These are phyloP conservation scores for Heliothis peltigera DNA, from an alignment of 2,888 invertebrate species.

Conservation along the genomic window DNA sequence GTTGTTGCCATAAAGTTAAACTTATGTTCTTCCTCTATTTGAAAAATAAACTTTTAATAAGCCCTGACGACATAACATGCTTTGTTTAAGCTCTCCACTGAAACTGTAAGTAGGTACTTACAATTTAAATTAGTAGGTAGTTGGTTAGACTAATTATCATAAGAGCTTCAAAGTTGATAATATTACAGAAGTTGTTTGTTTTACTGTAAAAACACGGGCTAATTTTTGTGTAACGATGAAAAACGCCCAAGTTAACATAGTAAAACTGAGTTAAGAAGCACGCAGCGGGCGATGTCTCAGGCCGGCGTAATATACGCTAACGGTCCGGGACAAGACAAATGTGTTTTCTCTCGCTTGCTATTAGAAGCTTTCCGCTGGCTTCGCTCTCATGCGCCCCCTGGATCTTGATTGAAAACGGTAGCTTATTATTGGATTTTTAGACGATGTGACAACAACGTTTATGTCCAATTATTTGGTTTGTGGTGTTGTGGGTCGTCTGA, in stretches of 20 bases:
- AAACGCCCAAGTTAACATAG: conserved; percentile 71
- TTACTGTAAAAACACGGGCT: conserved; percentile 49
- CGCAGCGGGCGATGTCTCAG: conserved; percentile 84
- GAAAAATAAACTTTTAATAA: conserved; percentile 75
- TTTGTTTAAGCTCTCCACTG: conserved; percentile 61
- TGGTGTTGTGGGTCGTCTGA: conserved; percentile 21
- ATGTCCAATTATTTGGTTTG: conserved; percentile 55
- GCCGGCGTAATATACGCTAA: conserved; percentile 88
- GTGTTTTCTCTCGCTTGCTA: conserved; percentile 88
- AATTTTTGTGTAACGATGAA: conserved; percentile 73
- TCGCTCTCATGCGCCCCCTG: conserved; percentile 70
- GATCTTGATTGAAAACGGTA: conserved; percentile 84
- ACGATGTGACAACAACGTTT: conserved; percentile 58
- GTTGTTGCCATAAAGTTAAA: conserved; percentile 75
- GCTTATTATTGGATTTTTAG: conserved; percentile 78
- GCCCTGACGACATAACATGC: conserved; percentile 65
- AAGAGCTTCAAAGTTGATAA: conserved; percentile 51
- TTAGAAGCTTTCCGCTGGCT: conserved; percentile 77
- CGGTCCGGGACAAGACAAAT: conserved; percentile 89
- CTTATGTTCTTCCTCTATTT: conserved; percentile 69
- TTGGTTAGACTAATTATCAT: conserved; percentile 49
- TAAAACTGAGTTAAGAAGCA: conserved; percentile 79
- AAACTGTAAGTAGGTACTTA: conserved; percentile 52
- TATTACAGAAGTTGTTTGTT: conserved; percentile 44
- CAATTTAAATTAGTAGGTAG: conserved; percentile 48